Percentiles rank a stretch among this genome's conserved stretches.
These are phyloP conservation scores for Orius insidiosus DNA, from an alignment of 1,140 invertebrate species.

Conservation along the genomic window DNA sequence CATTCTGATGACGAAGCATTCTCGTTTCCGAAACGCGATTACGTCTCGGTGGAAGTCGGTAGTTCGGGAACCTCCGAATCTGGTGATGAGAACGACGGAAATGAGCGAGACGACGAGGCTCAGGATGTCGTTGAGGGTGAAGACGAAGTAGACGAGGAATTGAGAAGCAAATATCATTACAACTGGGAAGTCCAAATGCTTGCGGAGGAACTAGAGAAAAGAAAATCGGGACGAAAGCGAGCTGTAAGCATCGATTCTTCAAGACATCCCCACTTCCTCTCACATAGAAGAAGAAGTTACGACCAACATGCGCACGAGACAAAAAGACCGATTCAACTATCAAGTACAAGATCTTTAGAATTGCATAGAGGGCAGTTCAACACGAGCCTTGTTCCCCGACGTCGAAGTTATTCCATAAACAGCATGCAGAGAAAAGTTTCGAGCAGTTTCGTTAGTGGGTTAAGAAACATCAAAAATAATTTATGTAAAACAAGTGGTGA, in stretches of 20 bases:
- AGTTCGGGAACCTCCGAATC: too few relatives aligned
- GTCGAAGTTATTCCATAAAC: background rate
- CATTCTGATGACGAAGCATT: too few relatives aligned
- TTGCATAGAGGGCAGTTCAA: background rate
- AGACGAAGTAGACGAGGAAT: background rate
- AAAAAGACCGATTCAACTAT: background rate
- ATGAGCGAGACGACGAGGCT: slow-evolving; percentile 27
- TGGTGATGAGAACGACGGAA: too few relatives aligned
- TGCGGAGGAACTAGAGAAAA: slow-evolving; percentile 7
- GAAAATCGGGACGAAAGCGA: slow-evolving; percentile 2
- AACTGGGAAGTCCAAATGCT: slow-evolving; percentile 11
- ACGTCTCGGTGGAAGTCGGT: too few relatives aligned
- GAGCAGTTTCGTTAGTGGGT: background rate
- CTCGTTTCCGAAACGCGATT: too few relatives aligned
- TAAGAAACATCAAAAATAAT: too few relatives aligned
- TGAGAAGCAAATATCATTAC: background rate
- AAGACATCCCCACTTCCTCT: background rate
- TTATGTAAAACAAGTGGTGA: too few relatives aligned
- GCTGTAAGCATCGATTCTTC: slow-evolving; percentile 2
- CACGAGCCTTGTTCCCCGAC: background rate
- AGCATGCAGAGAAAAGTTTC: slow-evolving; percentile 2
- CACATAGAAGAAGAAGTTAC: background rate
- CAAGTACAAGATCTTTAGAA: background rate
- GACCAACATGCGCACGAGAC: background rate
- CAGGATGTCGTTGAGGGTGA: slow-evolving; percentile 32